Base-by-base conservation (phyloP, 2,888 invertebrate species). In the Itoplectis maculator region DNA sequence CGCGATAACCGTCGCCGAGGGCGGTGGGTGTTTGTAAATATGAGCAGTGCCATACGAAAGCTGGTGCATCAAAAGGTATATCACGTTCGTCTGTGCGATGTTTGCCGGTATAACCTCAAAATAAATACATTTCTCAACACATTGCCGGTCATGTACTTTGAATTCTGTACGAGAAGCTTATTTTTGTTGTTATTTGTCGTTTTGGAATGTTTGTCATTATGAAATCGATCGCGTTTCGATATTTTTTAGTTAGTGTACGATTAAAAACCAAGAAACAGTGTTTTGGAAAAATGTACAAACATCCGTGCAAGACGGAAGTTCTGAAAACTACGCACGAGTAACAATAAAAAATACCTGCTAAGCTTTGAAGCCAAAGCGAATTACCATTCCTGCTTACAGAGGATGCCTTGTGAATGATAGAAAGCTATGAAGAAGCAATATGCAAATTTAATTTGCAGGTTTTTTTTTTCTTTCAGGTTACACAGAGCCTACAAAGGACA, bases 391-490 rank as follows among this genome's bases (percentile, higher is more conserved):
- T 13, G 20, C 51, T 11, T 20, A 51, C 51, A 20, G 20, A 51
- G 8, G 11, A 51, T 29, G 13, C 15, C 29, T 56, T 40, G n/a
- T 23, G 20, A 15, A 35, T 20, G 8, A 37, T 47, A 23, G 8
- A 68, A 54, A 7, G 6, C 35, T n/a, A 51, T 45, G 23, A 61
- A 11, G n/a, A 61, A 54, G 61, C 54, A 40, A 45, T 42, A 20
- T 45, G 20, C 8, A 73, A 63, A 73, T 49, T 37, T 20, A 7
- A 23, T 23, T 23, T n/a, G 5, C n/a, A 56, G 18, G 29, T 70
- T 47, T n/a, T n/a, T 45, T 72, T 49, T 51, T 80, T 61, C 72
- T 63, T 88, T 88, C 54, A 92, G 92, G 81, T 92, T 68, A 77
- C 83, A 51, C 86, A 85, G 74, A 86, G 84, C 20, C 78, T 90